Conservation (phyloP, 2,113 vertebrate genomes). For the Taxidea taxus region DNA sequence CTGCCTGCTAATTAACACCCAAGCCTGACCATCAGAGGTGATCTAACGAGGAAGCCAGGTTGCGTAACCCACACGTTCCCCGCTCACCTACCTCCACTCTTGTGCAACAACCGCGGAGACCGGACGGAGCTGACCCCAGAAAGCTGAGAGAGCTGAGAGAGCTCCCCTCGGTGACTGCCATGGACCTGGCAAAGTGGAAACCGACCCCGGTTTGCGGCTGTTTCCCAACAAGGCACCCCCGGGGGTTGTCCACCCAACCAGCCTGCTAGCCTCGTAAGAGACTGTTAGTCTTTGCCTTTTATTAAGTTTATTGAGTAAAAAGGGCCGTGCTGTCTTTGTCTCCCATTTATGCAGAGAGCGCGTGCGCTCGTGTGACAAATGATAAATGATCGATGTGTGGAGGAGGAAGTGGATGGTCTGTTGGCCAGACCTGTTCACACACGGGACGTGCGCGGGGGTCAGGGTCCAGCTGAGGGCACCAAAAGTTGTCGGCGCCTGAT, state of each 20-base stretch:
- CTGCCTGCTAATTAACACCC: not conserved
- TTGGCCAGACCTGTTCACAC: not conserved
- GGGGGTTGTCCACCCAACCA: not conserved
- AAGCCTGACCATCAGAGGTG: not conserved
- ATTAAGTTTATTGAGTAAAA: not conserved
- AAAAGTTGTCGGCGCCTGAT: not conserved
- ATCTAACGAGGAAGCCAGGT: not conserved
- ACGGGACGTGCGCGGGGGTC: not conserved
- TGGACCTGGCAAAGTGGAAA: not conserved
- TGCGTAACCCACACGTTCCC: not conserved
- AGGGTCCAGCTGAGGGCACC: not conserved
- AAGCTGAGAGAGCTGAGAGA: too few relatives aligned
- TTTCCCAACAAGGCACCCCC: not conserved
- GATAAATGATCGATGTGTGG: not conserved
- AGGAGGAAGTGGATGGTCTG: not conserved
- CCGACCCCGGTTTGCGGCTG: fast-evolving
- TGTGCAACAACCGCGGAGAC: not conserved
- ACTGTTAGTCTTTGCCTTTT: not conserved
- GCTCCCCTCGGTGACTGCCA: not conserved
- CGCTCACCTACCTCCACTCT: not conserved
- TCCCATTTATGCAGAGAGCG: not conserved
- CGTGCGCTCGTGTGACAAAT: not conserved
- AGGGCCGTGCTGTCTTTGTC: not conserved
- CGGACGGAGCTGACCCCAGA: too few relatives aligned
- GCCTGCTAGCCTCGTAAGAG: too few relatives aligned